These are phyloP conservation scores for Rhogogaster chlorosoma DNA, from an alignment of 2,888 invertebrate genomes.

Conservation along the genomic window DNA sequence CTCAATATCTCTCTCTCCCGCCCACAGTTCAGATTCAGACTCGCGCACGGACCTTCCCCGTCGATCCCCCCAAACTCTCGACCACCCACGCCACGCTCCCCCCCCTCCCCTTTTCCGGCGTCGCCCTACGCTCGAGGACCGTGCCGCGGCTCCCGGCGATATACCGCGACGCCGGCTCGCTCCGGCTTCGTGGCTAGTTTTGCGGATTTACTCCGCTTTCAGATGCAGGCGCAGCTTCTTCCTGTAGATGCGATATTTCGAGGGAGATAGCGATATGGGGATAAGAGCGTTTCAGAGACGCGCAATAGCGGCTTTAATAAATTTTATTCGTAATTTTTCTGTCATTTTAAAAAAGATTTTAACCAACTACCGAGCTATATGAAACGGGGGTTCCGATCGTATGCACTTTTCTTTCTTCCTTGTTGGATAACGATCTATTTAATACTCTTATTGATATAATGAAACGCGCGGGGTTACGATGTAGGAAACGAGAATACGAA, in stretches of 20 bases:
- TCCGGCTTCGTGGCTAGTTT: conserved; percentile 29
- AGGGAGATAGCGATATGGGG: not conserved
- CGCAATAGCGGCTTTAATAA: not conserved
- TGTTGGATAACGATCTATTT: not conserved
- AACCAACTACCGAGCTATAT: not conserved
- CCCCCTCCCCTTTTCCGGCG: conserved; percentile 2
- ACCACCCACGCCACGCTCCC: conserved; percentile 5
- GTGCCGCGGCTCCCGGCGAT: conserved; percentile 35
- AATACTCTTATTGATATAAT: not conserved
- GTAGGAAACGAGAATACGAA: conserved; percentile 7
- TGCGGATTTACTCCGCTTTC: not conserved
- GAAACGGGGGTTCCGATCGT: not conserved
- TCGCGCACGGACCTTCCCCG: conserved; percentile 18
- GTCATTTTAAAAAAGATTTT: not conserved
- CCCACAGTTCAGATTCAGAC: not conserved
- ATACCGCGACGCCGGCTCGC: conserved; percentile 36
- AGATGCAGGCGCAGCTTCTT: conserved; percentile 20
- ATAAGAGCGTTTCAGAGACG: not conserved
- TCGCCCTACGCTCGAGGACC: conserved; percentile 29
- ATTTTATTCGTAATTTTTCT: not conserved
- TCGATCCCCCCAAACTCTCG: not conserved
- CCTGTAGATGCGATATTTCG: not conserved
- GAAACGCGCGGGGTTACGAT: not conserved
- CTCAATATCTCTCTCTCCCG: not conserved
- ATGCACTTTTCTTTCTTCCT: not conserved